phyloP scores from a whole-genome alignment of 1,140 invertebrate species.

The Heliothis subflexa region DNA sequence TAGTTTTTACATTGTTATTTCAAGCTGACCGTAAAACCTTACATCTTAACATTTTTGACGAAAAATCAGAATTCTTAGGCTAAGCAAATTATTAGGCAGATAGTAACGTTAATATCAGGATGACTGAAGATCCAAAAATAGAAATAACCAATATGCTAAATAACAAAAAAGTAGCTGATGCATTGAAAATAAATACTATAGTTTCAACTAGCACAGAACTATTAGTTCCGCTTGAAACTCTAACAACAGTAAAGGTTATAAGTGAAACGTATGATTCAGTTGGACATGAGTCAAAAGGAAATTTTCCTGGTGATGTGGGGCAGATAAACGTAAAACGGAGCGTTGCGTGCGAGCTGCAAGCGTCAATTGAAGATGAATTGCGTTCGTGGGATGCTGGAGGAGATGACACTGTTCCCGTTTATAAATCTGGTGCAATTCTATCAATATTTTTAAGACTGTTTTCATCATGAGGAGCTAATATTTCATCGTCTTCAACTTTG shows the following conservation, averaged over 20 bases:
- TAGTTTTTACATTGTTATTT: too few relatives aligned
- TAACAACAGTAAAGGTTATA: background rate
- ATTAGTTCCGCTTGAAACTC: constrained; percentile 4
- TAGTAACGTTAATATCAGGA: too few relatives aligned
- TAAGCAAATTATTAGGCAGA: too few relatives aligned
- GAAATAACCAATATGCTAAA: too few relatives aligned
- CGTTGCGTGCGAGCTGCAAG: background rate
- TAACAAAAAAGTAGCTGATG: background rate
- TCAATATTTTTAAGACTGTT: background rate
- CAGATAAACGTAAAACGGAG: constrained; percentile 1
- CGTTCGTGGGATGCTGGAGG: background rate
- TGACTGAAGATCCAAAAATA: too few relatives aligned
- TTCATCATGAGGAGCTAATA: too few relatives aligned
- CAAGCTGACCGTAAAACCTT: too few relatives aligned
- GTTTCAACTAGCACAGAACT: background rate
- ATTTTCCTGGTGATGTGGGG: constrained; percentile 5
- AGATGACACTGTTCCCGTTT: constrained; percentile 1
- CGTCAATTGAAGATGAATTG: constrained; percentile 28
- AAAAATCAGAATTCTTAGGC: too few relatives aligned
- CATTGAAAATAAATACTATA: constrained; percentile 3
- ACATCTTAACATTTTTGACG: too few relatives aligned
- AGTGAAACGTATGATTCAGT: constrained; percentile 18
- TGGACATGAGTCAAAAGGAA: constrained; percentile 17
- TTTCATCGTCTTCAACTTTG: too few relatives aligned
- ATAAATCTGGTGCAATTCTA: constrained; percentile 2